A percentile compares a stretch with the other conserved stretches of the same genome.
Evolutionary conservation across 2,113 vertebrate genomes (phyloP).

Genomic region (Petroica traversi): DNA sequence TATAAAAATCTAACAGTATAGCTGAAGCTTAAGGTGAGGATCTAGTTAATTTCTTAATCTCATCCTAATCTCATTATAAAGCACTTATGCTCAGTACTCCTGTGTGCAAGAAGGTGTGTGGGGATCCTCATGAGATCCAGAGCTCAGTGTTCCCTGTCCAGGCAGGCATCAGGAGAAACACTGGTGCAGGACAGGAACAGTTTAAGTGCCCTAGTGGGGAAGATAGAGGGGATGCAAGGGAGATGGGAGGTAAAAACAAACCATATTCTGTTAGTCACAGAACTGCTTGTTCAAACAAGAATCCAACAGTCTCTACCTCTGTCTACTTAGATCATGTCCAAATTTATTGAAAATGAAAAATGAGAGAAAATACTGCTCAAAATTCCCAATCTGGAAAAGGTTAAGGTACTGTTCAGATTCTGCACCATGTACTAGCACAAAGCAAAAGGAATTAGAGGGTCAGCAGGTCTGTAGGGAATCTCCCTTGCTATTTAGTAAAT

Average conservation of each 20-base stretch:
- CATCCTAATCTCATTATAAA: background rate
- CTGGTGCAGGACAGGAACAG: background rate
- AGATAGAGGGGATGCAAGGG: background rate
- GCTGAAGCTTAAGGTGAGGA: background rate
- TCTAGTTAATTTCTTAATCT: background rate
- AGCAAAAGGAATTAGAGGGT: background rate
- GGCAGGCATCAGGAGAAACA: background rate
- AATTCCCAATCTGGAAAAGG: background rate
- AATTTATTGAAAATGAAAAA: background rate
- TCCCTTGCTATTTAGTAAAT: constrained; percentile 16
- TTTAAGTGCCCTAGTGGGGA: background rate
- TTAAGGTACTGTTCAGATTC: background rate
- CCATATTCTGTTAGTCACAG: background rate
- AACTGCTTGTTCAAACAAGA: background rate
- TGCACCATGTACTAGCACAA: background rate
- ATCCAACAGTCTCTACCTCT: background rate
- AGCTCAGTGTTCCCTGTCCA: background rate
- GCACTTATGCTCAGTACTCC: background rate
- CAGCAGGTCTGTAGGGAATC: background rate
- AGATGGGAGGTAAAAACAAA: background rate
- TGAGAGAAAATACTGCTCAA: background rate
- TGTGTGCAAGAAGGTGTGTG: accelerated
- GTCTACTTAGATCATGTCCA: background rate
- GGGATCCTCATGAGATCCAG: background rate
- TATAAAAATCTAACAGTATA: background rate